A percentile compares a stretch with the other conserved stretches of the same genome.
Evolutionary conservation across 2,888 invertebrate genomes (phyloP).

Genomic region (Melinaea marsaeus): DNA sequence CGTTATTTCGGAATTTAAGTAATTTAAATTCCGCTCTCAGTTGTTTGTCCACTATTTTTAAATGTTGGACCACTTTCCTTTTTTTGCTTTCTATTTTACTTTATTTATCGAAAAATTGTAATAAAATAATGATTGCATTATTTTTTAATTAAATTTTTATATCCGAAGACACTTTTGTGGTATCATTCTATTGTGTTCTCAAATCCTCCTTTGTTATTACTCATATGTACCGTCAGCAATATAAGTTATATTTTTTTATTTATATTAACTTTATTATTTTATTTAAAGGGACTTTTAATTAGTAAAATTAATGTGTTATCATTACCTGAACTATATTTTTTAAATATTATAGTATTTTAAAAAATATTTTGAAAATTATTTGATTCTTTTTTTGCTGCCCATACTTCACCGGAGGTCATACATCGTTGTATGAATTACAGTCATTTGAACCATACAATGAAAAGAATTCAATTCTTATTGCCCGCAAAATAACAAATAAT

Average conservation of each 20-base stretch:
- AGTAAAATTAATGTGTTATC: background rate
- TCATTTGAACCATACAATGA: no score
- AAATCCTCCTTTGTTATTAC: background rate
- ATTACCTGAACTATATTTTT: no score
- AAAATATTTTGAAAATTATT: no score
- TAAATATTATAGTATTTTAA: no score
- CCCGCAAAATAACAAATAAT: no score
- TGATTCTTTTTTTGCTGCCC: no score
- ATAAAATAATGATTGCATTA: background rate
- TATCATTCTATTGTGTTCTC: slow-evolving; percentile 1
- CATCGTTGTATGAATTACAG: no score
- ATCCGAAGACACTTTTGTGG: slow-evolving; percentile 1
- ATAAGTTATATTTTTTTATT: background rate
- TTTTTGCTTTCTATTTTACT: slow-evolving; percentile 30
- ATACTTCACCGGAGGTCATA: no score
- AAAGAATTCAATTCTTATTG: no score
- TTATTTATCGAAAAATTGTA: slow-evolving; percentile 5
- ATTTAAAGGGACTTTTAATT: no score
- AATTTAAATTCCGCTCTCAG: slow-evolving; percentile 33
- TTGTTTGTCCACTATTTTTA: slow-evolving; percentile 24
- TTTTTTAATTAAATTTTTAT: background rate
- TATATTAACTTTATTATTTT: background rate
- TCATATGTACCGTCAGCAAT: background rate
- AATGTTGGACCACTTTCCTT: slow-evolving; percentile 32
- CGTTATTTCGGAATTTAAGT: slow-evolving; percentile 28